Evolutionary conservation across 2,113 vertebrate genomes (phyloP).

Genomic region (Octodon degus): DNA sequence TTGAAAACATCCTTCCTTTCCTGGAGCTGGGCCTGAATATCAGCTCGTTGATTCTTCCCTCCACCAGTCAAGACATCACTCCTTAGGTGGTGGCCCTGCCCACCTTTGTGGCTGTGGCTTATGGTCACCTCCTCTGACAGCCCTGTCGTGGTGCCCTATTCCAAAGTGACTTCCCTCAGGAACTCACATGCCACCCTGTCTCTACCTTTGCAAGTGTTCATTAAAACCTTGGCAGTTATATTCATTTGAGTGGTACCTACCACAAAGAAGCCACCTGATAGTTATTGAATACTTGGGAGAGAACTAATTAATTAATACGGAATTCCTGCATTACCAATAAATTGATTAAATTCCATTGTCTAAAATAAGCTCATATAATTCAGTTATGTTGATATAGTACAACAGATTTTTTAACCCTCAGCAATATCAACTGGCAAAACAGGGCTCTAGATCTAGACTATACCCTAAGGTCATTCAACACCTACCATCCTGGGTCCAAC

Average conservation of each 20-base stretch:
- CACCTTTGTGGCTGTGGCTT: neutral
- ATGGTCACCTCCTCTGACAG: neutral
- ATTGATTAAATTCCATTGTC: neutral
- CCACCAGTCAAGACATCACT: neutral
- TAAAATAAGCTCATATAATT: neutral
- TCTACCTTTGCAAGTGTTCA: neutral
- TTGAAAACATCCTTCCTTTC: neutral
- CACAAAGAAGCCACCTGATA: neutral
- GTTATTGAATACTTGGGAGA: neutral
- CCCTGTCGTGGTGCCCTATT: accelerated
- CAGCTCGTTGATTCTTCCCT: neutral
- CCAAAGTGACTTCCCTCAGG: neutral
- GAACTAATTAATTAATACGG: neutral
- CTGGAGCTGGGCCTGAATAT: accelerated
- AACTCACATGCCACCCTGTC: neutral
- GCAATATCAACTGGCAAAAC: neutral
- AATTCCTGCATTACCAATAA: neutral
- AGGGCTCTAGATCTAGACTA: neutral
- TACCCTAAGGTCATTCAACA: neutral
- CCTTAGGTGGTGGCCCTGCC: neutral
- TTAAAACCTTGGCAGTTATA: neutral
- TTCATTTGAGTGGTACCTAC: neutral
- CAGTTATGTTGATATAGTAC: neutral
- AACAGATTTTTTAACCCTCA: neutral
- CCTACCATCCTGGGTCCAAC: neutral